phyloP scores from a whole-genome alignment of 2,113 vertebrate genomes.

The Todiramphus chloris region DNA sequence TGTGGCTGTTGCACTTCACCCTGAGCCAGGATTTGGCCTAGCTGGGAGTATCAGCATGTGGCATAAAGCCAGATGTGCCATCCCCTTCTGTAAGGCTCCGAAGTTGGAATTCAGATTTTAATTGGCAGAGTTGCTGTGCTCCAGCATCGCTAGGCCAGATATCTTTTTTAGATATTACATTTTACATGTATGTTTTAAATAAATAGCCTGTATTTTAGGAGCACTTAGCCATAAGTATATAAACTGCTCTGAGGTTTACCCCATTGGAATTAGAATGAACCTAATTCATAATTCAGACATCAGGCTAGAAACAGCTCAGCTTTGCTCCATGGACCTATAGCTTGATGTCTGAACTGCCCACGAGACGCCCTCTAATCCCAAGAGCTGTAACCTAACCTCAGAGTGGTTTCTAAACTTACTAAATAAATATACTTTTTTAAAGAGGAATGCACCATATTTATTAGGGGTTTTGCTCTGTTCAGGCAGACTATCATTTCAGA shows the following conservation, averaged over 20 bases:
- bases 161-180: constrained; percentile 55
- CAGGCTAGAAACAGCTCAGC: constrained; percentile 44
- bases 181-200: constrained; percentile 70
- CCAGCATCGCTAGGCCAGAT: neutral
- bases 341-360: constrained; percentile 52
- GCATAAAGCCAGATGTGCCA: constrained; percentile 27
- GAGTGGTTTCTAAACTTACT: constrained; percentile 63
- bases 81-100: neutral
- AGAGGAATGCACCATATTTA: constrained; percentile 57
- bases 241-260: constrained; percentile 65
- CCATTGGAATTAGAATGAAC: constrained; percentile 70
- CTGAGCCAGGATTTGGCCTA: neutral
- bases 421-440: constrained; percentile 63
- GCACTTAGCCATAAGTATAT: constrained; percentile 66
- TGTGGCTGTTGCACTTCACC: neutral
- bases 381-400: constrained; percentile 65
- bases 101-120: neutral
- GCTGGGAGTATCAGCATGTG: neutral
- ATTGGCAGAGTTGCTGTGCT: neutral
- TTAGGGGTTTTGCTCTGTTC: constrained; percentile 11
- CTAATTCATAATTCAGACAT: constrained; percentile 66
- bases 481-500: constrained; percentile 48
- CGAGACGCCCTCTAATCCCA: constrained; percentile 68
- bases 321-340: constrained; percentile 19
- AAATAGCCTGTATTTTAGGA: constrained; percentile 69